phyloP scores from a whole-genome alignment of 1,140 invertebrate genomes.

The Cylas formicarius region DNA sequence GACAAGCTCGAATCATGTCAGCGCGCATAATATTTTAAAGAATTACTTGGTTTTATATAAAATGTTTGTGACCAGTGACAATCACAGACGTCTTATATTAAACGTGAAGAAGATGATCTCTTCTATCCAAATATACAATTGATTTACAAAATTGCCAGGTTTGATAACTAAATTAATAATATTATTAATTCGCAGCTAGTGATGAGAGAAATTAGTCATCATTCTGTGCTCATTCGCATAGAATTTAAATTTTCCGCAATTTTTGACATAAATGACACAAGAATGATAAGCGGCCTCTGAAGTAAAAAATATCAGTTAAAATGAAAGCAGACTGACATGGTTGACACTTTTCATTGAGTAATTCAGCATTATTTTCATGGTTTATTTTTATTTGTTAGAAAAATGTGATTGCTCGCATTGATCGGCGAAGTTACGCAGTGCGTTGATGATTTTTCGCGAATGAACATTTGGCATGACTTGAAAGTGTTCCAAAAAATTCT shows the following conservation, averaged over 20 bases:
- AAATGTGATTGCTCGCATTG: slow-evolving; percentile 6
- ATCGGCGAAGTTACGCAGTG: too few relatives aligned
- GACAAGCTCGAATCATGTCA: too few relatives aligned
- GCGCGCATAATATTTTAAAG: too few relatives aligned
- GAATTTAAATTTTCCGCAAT: too few relatives aligned
- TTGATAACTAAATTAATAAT: background rate
- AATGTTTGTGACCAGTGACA: too few relatives aligned
- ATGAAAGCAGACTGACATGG: slow-evolving; percentile 3
- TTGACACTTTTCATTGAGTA: slow-evolving; percentile 11
- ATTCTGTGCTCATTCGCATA: too few relatives aligned
- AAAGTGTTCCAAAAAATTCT: too few relatives aligned
- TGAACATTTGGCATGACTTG: too few relatives aligned
- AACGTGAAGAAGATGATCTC: background rate
- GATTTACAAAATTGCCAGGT: background rate
- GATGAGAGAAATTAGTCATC: too few relatives aligned
- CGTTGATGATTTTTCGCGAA: too few relatives aligned
- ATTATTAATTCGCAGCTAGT: background rate
- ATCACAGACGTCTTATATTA: background rate
- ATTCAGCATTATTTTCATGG: slow-evolving; percentile 6
- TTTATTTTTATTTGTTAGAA: slow-evolving; percentile 9
- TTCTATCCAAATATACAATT: background rate
- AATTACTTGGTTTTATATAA: too few relatives aligned
- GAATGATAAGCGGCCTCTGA: slow-evolving; percentile 9
- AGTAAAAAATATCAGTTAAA: slow-evolving; percentile 10
- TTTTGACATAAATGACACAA: slow-evolving; percentile 1